Percentiles rank a stretch among this genome's conserved stretches.
These are phyloP conservation scores for Hapalemur alaotrensis DNA, from an alignment of 2,797 vertebrate genomes.

Conservation along the genomic window DNA sequence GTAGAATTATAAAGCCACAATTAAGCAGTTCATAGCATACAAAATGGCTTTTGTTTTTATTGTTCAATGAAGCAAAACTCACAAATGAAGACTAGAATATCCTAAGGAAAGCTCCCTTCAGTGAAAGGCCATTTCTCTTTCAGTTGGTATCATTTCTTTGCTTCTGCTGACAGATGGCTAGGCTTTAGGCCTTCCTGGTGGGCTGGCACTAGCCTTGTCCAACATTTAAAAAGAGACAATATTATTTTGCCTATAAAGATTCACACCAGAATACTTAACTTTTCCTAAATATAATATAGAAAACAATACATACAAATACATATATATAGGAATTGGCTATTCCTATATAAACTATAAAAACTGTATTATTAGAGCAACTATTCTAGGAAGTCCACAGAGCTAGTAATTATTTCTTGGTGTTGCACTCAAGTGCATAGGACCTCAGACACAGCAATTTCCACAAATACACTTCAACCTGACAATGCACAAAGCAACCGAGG, in stretches of 20 bases:
- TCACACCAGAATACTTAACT: background rate
- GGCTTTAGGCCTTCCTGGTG: slow-evolving; percentile 60
- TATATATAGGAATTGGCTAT: background rate
- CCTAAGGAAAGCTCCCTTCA: slow-evolving; percentile 51
- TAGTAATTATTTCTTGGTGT: background rate
- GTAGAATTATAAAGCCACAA: background rate
- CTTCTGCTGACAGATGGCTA: slow-evolving; percentile 65
- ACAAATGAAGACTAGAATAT: slow-evolving; percentile 36
- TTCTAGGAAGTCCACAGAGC: background rate
- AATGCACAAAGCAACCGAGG: background rate
- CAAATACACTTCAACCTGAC: slow-evolving; percentile 70
- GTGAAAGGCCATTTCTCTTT: slow-evolving; percentile 32
- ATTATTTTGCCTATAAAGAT: slow-evolving; percentile 59
- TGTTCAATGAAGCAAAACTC: slow-evolving; percentile 59
- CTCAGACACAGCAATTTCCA: slow-evolving; percentile 72
- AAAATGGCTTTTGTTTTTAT: slow-evolving; percentile 41
- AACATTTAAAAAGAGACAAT: slow-evolving; percentile 59
- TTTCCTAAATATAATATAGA: background rate
- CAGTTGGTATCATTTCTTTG: background rate
- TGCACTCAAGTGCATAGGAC: slow-evolving; percentile 46
- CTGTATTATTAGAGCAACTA: slow-evolving; percentile 27
- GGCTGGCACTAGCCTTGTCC: slow-evolving; percentile 35
- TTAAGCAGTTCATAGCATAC: background rate
- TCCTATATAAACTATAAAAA: background rate
- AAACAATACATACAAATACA: background rate